phyloP scores from a whole-genome alignment of 2,888 invertebrate genomes.

The Lepidocyrtinus sp. region DNA sequence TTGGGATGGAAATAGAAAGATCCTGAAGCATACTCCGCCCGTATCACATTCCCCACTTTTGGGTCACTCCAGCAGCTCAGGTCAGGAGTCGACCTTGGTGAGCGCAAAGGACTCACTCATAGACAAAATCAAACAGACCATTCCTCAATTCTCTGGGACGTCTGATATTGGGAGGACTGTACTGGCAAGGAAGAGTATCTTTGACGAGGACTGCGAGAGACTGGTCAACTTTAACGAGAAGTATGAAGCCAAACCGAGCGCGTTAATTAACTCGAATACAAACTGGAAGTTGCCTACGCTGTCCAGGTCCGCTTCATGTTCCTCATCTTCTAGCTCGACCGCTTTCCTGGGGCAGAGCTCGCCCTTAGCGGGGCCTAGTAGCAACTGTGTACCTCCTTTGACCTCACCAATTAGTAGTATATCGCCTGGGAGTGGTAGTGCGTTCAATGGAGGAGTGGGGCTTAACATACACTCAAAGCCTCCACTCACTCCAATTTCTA shows the following conservation, averaged over 20 bases:
- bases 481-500: neutral
- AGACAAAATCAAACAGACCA: conserved; percentile 56
- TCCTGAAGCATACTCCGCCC: conserved; percentile 53
- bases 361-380: conserved; percentile 26
- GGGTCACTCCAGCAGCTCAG: conserved; percentile 14
- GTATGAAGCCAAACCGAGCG: conserved; percentile 77
- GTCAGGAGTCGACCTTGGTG: neutral
- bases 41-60: conserved; percentile 35
- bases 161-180: conserved; percentile 95
- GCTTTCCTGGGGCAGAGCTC: conserved; percentile 37
- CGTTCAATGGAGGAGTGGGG: conserved; percentile 39
- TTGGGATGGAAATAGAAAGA: conserved; percentile 79
- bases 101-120: conserved; percentile 39
- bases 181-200: conserved; percentile 92
- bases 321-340: conserved; percentile 53
- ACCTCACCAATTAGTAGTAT: conserved; percentile 53
- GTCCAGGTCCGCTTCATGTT: conserved; percentile 61
- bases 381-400: conserved; percentile 56
- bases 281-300: conserved; percentile 65
- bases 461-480: conserved; percentile 47
- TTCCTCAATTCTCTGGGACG: conserved; percentile 74
- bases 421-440: conserved; percentile 31
- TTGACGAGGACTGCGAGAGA: conserved; percentile 95
- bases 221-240: conserved; percentile 89
- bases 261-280: conserved; percentile 40